Base-by-base conservation (phyloP, 1,140 invertebrate species). In the Zaprionus inermis region DNA sequence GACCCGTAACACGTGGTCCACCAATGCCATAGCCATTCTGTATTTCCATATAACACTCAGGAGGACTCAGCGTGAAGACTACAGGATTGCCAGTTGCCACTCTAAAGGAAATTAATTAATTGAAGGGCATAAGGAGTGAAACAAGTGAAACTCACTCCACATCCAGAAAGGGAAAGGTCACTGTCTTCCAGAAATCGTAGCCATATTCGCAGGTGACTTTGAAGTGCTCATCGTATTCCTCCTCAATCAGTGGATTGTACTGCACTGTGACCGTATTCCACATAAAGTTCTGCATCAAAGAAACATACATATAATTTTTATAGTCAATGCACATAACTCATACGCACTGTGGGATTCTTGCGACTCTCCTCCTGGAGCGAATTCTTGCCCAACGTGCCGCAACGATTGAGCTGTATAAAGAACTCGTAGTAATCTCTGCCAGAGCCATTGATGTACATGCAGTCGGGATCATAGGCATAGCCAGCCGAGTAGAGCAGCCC, bases 121-220 rank as follows among this genome's bases (percentile, higher is more conserved):
- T 11, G 20, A n/a, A 52, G 7, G 9, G 41, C 44, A 24, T 41
- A 9, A 64, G 30, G 55, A 60, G 5, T 52, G 16, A 16, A 24
- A 7, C n/a, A 38, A 3, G 0, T 0, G 1, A 1, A 5, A 96
- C 97, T 96, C 93, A 98, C 97, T 98, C 97, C 57, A 98, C 97
- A 85, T 98, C 97, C 28, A 98, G 93, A 92, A 98, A 98, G 1
- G 97, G 97, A 93, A 98, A 98, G 0, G 97, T 98, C 28, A 98
- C 97, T 0, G 97, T 98, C 93, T 98, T 98, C 97, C 97, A 98
- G 93, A 98, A 98, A 92, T 98, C 97, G 92, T 98, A 98, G 51
- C 97, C 97, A 91, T 98, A 98, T 92, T 98, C 97, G 92, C 97
- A 98, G 6, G 97, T 98, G n/a, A 98, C 97, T 93, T 92, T 92